Conservation (phyloP, 2,888 invertebrate genomes). For the Rhorus exstirpatorius region DNA sequence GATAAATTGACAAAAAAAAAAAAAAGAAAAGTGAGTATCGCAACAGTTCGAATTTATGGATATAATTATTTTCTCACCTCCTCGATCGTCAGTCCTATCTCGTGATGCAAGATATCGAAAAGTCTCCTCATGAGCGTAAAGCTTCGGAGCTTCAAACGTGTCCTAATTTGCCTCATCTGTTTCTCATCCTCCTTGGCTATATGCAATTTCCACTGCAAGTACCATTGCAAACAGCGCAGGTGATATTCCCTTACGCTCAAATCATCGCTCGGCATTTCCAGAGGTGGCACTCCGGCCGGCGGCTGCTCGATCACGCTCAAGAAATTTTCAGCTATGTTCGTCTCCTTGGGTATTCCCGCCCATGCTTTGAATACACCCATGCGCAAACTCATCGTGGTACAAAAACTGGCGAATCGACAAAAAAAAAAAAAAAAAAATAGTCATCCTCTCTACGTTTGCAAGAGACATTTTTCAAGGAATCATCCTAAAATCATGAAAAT, state of each 20-base stretch:
- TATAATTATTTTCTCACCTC: constrained; percentile 75
- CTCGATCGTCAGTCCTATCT: constrained; percentile 87
- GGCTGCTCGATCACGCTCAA: constrained; percentile 73
- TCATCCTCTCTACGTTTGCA: neutral
- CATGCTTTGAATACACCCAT: constrained; percentile 84
- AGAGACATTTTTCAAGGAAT: no score
- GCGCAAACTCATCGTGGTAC: constrained; percentile 80
- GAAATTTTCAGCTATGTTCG: constrained; percentile 78
- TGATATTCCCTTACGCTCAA: constrained; percentile 81
- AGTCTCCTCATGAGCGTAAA: constrained; percentile 87
- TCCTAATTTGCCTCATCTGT: constrained; percentile 83
- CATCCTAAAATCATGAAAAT: no score
- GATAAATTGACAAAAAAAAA: neutral
- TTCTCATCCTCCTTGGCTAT: constrained; percentile 82
- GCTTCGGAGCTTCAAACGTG: constrained; percentile 85
- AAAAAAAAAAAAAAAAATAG: constrained; percentile 18
- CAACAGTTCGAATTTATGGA: neutral
- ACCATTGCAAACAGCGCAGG: constrained; percentile 79
- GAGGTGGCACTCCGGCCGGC: constrained; percentile 50
- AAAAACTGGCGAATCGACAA: constrained; percentile 80
- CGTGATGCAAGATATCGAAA: constrained; percentile 87
- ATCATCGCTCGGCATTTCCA: constrained; percentile 72
- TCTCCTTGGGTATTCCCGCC: constrained; percentile 82
- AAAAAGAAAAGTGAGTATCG: neutral
- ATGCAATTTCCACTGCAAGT: constrained; percentile 85